These are phyloP conservation scores for Crocallis elinguaria DNA, from an alignment of 2,888 invertebrate genomes.

Conservation along the genomic window DNA sequence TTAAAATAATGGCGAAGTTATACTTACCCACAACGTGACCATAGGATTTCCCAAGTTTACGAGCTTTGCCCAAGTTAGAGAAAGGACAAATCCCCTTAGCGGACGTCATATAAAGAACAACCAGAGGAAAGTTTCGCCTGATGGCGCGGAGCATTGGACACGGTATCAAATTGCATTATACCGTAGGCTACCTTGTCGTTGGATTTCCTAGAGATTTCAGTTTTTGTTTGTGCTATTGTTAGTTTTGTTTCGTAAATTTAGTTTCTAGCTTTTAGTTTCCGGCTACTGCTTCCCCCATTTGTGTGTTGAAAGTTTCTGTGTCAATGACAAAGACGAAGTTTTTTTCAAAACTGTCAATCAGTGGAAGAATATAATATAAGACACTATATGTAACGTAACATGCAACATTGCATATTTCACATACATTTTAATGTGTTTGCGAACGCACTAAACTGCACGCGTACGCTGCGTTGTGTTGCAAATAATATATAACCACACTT, in stretches of 20 bases:
- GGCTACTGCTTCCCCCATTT: no score
- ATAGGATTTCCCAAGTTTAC: constrained; percentile 33
- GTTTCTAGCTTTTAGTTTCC: no score
- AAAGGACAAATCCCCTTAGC: constrained; percentile 39
- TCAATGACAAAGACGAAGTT: no score
- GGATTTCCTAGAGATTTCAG: background rate
- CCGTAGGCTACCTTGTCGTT: constrained; percentile 16
- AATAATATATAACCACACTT: no score
- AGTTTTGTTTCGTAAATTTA: background rate
- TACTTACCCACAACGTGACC: constrained; percentile 11
- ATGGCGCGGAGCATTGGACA: constrained; percentile 26
- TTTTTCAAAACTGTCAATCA: no score
- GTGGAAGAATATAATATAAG: no score
- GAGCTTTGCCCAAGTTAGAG: constrained; percentile 28
- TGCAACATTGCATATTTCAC: no score
- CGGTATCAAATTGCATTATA: constrained; percentile 27
- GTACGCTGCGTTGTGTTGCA: no score
- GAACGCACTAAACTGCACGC: no score
- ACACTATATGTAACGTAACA: no score
- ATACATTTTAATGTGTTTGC: no score
- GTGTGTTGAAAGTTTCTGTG: no score
- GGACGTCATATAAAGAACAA: constrained; percentile 32
- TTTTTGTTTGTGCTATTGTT: background rate
- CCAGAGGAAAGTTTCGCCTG: constrained; percentile 33
- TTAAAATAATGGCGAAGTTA: constrained; percentile 11